These are phyloP conservation scores for Thalassophryne amazonica DNA, from an alignment of 2,797 vertebrate species.

Conservation along the genomic window DNA sequence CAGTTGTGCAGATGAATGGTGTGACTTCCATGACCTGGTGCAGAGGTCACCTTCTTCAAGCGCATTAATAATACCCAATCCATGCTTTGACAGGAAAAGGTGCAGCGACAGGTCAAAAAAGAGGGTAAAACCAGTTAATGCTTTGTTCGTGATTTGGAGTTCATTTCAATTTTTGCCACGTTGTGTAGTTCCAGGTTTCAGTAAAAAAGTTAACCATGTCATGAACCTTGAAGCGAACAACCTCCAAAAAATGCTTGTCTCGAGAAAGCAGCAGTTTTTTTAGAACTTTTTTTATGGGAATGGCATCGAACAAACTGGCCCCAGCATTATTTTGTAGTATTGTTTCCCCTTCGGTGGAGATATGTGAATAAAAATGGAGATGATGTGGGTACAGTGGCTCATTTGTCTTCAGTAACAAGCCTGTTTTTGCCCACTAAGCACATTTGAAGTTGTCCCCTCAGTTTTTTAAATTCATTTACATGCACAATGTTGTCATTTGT, in stretches of 20 bases:
- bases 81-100: not conserved
- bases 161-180: too few relatives aligned
- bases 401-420: not conserved
- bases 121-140: too few relatives aligned
- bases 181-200: too few relatives aligned
- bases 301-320: not conserved
- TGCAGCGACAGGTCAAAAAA: not conserved
- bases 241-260: too few relatives aligned
- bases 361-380: not conserved
- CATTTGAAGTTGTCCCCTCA: not conserved
- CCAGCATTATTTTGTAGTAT: not conserved
- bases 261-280: too few relatives aligned
- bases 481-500: not conserved
- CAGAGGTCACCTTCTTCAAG: constrained; percentile 7
- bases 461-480: not conserved
- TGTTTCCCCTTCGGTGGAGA: not conserved
- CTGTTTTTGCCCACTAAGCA: not conserved
- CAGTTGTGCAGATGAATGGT: constrained; percentile 1
- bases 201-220: too few relatives aligned
- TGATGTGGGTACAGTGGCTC: not conserved
- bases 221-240: too few relatives aligned
- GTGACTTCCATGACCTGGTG: constrained; percentile 11
- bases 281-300: too few relatives aligned
- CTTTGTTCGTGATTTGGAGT: too few relatives aligned
- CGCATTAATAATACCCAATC: constrained; percentile 7